phyloP scores from a whole-genome alignment of 2,113 vertebrate genomes.

The Muntiacus reevesi region DNA sequence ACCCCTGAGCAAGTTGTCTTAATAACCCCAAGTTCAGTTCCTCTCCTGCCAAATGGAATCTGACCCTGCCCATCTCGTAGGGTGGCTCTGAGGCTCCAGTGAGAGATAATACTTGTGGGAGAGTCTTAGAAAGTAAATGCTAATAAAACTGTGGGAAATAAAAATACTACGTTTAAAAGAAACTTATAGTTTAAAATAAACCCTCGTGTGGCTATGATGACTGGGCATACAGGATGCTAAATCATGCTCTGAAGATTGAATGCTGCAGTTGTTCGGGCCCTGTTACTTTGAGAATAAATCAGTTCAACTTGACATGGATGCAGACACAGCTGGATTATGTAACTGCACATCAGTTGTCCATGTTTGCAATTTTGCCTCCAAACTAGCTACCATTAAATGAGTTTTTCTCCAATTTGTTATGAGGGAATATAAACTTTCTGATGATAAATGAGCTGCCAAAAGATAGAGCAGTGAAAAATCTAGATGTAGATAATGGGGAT shows the following conservation, averaged over 20 bases:
- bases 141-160: neutral
- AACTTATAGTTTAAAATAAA: neutral
- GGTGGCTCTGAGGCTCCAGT: neutral
- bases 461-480: neutral
- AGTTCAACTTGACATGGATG: neutral
- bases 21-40: neutral
- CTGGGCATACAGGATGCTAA: neutral
- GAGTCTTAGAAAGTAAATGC: neutral
- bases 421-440: neutral
- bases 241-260: neutral
- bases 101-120: neutral
- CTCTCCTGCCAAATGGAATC: neutral
- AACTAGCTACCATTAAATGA: neutral
- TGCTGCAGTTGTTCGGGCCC: neutral
- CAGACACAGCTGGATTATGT: neutral
- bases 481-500: neutral
- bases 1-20: neutral
- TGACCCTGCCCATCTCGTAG: neutral
- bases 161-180: conserved; percentile 6
- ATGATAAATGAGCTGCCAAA: neutral
- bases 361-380: neutral
- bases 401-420: neutral
- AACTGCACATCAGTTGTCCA: neutral
- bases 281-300: neutral
- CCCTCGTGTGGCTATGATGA: neutral